Evolutionary conservation across 1,140 invertebrate genomes (phyloP), one percentile per base, ranked within the genome.

Genomic region (Drosophila nebulosa): DNA sequence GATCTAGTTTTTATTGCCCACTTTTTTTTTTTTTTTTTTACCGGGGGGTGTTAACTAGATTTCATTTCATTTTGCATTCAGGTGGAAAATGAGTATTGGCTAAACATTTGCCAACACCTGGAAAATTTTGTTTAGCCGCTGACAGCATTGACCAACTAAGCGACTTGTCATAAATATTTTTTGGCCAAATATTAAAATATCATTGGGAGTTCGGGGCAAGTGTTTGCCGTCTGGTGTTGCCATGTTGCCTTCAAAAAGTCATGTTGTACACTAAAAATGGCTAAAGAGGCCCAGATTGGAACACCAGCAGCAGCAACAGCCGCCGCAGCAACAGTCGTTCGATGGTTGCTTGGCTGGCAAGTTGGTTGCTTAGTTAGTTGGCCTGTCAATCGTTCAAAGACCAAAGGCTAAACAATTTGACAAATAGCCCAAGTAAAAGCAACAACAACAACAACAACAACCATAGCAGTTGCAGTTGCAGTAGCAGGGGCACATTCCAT

Each of bases 321-420:
- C 1, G 39, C 39, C 1, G 16, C 39, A 1, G 39, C 14, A 7
- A 0, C 14, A 5, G 4, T 5, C n/a, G 4, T 39, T 39, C 4
- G 14, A 16, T 42, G 39, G 39, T 42, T 42, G 14, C 4, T 18
- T 42, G 16, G 14, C 5, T 57, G 52, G 53, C 53, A 16, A 12
- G 51, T 46, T 9, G 55, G 72, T 74, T 84, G 67, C 70, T 83
- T 81, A 88, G 81, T 86, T 86, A 86, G 78, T 67, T 75, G 65
- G 75, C 52, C 78, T 89, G 89, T 90, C 89, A 90, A 90, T 85
- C 78, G 78, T 71, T 71, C 74, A 74, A 70, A 62, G 61, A 72
- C 74, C 81, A 85, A 90, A 88, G 89, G 73, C 84, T 89, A 85
- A 84, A 90, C 88, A 85, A 83, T 73, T 90, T 90, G 83, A 90